Conservation (phyloP, 2,888 invertebrate species). For the Eucriotettix oculatus region DNA sequence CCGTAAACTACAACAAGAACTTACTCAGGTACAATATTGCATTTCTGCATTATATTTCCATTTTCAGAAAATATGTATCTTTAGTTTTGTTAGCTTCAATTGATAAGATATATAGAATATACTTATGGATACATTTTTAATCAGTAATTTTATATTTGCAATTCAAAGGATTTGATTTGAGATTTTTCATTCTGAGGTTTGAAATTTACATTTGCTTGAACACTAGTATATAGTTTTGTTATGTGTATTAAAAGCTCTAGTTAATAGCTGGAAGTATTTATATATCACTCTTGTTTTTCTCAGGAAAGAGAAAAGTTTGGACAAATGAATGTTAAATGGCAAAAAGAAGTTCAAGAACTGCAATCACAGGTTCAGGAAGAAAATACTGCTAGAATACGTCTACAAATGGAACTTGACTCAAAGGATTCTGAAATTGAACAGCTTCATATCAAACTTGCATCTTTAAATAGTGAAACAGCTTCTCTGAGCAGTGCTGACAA, state of each 20-base stretch:
- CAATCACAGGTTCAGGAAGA: constrained; percentile 74
- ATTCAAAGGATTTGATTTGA: too few relatives aligned
- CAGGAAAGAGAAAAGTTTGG: constrained; percentile 86
- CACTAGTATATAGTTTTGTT: too few relatives aligned
- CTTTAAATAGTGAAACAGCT: constrained; percentile 70
- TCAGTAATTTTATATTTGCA: too few relatives aligned
- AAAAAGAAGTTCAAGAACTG: constrained; percentile 71
- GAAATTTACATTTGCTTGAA: too few relatives aligned
- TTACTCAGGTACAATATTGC: constrained; percentile 43
- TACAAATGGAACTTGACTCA: constrained; percentile 93
- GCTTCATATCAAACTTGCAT: constrained; percentile 66
- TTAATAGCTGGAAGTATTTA: too few relatives aligned
- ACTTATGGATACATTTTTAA: too few relatives aligned
- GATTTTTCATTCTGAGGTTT: too few relatives aligned
- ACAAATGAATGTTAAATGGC: constrained; percentile 67
- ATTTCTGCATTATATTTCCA: too few relatives aligned
- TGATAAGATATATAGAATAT: too few relatives aligned
- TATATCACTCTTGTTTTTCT: background rate
- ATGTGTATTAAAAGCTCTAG: too few relatives aligned
- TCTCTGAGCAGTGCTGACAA: constrained; percentile 75
- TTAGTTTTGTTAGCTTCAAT: too few relatives aligned
- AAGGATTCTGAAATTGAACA: constrained; percentile 94
- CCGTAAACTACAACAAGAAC: constrained; percentile 83
- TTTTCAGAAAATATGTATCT: too few relatives aligned
- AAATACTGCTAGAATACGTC: constrained; percentile 52